These are phyloP conservation scores for Athene cunicularia DNA, from an alignment of 2,113 vertebrate species.

Conservation along the genomic window DNA sequence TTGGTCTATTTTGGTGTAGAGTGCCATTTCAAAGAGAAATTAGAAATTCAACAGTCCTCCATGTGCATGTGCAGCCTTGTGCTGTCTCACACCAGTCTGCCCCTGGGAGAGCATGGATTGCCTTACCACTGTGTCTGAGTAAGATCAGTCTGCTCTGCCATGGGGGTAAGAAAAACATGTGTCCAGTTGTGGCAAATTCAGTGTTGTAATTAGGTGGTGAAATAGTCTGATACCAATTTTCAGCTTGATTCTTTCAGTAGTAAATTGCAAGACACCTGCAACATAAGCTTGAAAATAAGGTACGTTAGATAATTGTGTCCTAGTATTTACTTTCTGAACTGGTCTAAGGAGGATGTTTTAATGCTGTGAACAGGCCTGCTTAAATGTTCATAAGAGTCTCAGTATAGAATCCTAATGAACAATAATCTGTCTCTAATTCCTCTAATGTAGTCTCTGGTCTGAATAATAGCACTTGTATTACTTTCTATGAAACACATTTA, in stretches of 20 bases:
- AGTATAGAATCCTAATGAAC: constrained; percentile 43
- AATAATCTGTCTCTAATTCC: constrained; percentile 52
- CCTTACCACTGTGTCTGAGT: neutral
- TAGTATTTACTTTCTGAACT: constrained; percentile 14
- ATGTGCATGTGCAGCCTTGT: neutral
- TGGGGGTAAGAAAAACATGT: neutral
- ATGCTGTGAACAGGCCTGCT: neutral
- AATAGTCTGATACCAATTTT: neutral
- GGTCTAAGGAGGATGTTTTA: constrained; percentile 3
- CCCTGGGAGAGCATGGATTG: neutral
- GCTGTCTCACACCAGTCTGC: neutral
- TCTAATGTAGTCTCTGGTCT: constrained; percentile 25
- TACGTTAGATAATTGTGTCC: neutral
- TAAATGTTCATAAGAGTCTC: constrained; percentile 1
- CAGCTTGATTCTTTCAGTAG: neutral
- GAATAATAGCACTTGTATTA: constrained; percentile 8
- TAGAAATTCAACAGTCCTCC: neutral
- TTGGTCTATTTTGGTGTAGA: neutral
- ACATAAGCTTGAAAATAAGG: neutral
- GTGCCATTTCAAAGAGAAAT: neutral
- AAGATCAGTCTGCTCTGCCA: neutral
- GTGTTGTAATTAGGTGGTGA: neutral
- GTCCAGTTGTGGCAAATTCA: neutral
- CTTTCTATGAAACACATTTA: neutral
- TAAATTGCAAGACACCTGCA: neutral